Evolutionary conservation across 1,140 invertebrate genomes (phyloP).

Genomic region (Microvelia longipes): DNA sequence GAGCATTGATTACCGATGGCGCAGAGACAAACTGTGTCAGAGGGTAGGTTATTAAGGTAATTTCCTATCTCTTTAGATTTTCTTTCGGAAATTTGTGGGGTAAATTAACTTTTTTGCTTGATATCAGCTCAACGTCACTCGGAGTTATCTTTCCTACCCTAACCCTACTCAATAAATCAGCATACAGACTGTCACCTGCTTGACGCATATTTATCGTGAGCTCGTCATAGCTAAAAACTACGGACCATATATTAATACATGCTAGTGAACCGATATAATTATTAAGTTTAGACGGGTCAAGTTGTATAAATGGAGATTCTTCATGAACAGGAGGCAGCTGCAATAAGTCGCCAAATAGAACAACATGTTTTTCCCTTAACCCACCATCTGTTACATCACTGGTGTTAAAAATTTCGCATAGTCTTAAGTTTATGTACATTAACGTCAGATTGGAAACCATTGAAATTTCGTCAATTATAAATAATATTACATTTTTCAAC

Average conservation of each 20-base stretch:
- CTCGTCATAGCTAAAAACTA: slow-evolving; percentile 19
- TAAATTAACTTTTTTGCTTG: not conserved
- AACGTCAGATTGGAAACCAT: slow-evolving; percentile 28
- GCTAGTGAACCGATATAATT: slow-evolving; percentile 19
- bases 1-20: not conserved
- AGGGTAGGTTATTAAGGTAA: not conserved
- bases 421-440: slow-evolving; percentile 16
- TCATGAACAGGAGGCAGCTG: slow-evolving; percentile 26
- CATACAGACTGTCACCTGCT: slow-evolving; percentile 3
- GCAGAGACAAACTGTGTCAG: not conserved
- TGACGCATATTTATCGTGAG: slow-evolving; percentile 21
- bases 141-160: not conserved
- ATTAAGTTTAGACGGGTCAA: slow-evolving; percentile 17
- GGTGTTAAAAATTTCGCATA: slow-evolving; percentile 17
- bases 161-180: not conserved
- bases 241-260: slow-evolving; percentile 17
- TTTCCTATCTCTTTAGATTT: not conserved
- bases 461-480: slow-evolving; percentile 28
- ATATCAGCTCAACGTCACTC: not conserved
- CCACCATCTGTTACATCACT: slow-evolving; percentile 14
- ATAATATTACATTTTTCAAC: slow-evolving; percentile 22
- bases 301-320: slow-evolving; percentile 18
- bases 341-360: slow-evolving; percentile 25
- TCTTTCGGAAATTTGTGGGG: not conserved
- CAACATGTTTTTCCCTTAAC: slow-evolving; percentile 14